Percentiles rank a stretch among this genome's conserved stretches.
phyloP scores from a whole-genome alignment of 2,113 vertebrate species.

The Murina feae region DNA sequence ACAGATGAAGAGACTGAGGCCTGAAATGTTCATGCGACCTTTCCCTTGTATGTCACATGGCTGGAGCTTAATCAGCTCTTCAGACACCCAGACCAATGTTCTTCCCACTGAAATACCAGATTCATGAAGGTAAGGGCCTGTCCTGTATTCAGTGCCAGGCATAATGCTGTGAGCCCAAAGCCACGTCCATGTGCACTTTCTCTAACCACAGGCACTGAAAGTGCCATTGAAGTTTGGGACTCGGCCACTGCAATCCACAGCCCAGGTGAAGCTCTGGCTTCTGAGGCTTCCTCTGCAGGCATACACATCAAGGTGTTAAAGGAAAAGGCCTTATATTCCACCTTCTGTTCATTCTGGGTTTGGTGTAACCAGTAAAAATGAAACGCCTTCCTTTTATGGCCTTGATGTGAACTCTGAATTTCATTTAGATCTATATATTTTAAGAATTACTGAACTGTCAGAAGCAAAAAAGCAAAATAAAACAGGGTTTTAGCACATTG shows the following conservation, averaged over 20 bases:
- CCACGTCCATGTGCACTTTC: background rate
- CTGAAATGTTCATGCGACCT: background rate
- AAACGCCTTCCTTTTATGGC: background rate
- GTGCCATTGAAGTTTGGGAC: background rate
- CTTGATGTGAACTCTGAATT: background rate
- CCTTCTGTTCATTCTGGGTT: background rate
- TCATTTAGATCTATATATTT: background rate
- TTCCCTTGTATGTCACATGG: background rate
- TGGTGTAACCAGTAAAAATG: background rate
- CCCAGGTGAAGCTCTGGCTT: background rate
- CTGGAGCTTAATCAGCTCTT: background rate
- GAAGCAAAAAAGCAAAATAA: conserved; percentile 27
- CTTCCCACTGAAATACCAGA: background rate
- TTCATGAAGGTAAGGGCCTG: background rate
- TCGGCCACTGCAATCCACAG: background rate
- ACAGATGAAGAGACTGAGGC: background rate
- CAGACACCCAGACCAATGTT: background rate
- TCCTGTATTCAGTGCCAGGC: background rate
- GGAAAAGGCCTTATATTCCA: background rate
- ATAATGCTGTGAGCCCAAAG: background rate
- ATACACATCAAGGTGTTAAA: background rate
- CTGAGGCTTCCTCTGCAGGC: background rate
- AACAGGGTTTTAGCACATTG: conserved; percentile 4
- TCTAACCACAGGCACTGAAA: background rate
- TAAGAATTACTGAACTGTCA: background rate